Percentiles rank a stretch among this genome's conserved stretches.
Evolutionary conservation across 1,140 invertebrate genomes (phyloP).

Genomic region (Rhagoletis zephyria): DNA sequence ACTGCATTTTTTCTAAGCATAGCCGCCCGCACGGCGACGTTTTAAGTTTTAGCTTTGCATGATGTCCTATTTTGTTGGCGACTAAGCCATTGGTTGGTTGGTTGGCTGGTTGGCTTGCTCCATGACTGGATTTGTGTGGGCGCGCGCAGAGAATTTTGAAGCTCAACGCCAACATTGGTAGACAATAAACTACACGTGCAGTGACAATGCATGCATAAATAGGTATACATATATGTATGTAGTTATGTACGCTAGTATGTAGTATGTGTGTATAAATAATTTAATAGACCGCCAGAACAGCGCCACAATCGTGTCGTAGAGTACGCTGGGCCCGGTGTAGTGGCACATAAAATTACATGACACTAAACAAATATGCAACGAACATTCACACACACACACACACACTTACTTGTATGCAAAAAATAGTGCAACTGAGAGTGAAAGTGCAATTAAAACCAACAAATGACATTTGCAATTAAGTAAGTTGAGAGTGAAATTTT

Average conservation of each 20-base stretch:
- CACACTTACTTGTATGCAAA: neutral
- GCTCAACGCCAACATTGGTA: neutral
- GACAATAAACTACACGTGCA: neutral
- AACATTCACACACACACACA: neutral
- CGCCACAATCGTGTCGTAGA: neutral
- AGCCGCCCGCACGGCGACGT: neutral
- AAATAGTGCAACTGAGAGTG: neutral
- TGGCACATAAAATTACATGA: constrained; percentile 11
- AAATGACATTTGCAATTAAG: constrained; percentile 43
- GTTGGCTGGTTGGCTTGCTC: neutral
- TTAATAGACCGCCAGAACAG: constrained; percentile 28
- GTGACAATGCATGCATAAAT: neutral
- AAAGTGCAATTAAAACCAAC: constrained; percentile 36
- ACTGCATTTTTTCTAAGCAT: neutral
- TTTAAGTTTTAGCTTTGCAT: neutral
- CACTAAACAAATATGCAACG: neutral
- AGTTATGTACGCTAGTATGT: too few relatives aligned
- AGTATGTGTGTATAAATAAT: neutral
- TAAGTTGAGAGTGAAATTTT: constrained; percentile 37
- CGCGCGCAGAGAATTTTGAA: neutral
- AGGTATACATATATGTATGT: neutral
- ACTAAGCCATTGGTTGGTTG: neutral
- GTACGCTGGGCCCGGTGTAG: neutral
- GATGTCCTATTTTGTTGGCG: neutral
- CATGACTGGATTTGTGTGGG: neutral